phyloP scores from a whole-genome alignment of 2,888 invertebrate species.

The Orthonevra nobilis region DNA sequence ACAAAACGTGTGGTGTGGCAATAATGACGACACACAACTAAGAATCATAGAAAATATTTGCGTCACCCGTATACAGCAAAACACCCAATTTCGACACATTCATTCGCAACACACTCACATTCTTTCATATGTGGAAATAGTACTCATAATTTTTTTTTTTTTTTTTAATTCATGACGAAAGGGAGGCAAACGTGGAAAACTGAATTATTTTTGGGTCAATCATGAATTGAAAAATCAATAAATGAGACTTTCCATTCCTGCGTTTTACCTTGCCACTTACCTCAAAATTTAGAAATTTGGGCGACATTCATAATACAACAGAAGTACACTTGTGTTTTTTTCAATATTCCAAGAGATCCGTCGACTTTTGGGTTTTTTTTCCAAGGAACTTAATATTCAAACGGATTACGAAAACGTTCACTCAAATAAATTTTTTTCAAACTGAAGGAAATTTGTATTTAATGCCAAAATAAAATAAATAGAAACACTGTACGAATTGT shows the following conservation, averaged over 20 bases:
- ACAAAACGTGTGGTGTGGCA: neutral
- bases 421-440: slow-evolving; percentile 17
- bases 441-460: no score
- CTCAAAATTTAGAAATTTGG: slow-evolving; percentile 91
- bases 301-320: slow-evolving; percentile 91
- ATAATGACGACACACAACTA: no score
- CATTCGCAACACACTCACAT: neutral
- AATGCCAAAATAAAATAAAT: neutral
- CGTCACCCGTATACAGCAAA: no score
- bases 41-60: no score
- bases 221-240: slow-evolving; percentile 67
- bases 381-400: slow-evolving; percentile 22
- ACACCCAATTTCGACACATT: no score
- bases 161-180: neutral
- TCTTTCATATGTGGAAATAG: neutral
- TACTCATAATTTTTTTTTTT: no score
- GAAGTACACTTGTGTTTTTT: slow-evolving; percentile 43
- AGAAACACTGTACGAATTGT: no score
- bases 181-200: slow-evolving; percentile 16
- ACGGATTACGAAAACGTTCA: slow-evolving; percentile 20
- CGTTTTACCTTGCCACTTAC: slow-evolving; percentile 81
- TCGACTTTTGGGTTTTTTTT: slow-evolving; percentile 1
- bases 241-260: slow-evolving; percentile 32
- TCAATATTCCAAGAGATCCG: slow-evolving; percentile 15
- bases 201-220: slow-evolving; percentile 58